Base-by-base conservation (phyloP, 2,113 vertebrate species). In the Phylloscopus trochilus region DNA sequence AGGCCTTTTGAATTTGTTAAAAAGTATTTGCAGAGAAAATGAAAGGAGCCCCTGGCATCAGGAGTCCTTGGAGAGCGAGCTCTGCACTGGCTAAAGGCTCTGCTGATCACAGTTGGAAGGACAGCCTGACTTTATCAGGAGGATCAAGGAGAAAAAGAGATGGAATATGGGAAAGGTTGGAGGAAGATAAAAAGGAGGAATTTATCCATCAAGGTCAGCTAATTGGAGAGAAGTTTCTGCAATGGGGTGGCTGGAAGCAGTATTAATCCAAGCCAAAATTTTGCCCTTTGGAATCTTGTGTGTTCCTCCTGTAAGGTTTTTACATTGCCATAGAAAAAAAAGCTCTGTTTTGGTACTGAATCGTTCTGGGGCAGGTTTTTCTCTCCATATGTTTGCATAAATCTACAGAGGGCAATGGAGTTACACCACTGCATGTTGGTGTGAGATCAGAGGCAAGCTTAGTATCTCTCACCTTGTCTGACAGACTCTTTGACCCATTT, bases 111-210 rank as follows among this genome's bases (percentile, higher is more conserved):
- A 95, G 81, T 93, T 92, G 94, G 96, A 97, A 96, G 95, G 95
- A 93, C 94, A 93, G 92, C 49, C 92, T 95, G 92, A 95, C 94
- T 95, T 97, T 95, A 95, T 91, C 91, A 89, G 83, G 23, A 95
- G 60, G 92, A 97, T 95, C 95, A 97, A 96, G 96, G 96, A 95
- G 91, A 95, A 91, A 81, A 93, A 95, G 94, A 92, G 84, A 92
- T 85, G 89, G 92, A 97, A 92, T 73, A 96, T 87, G 91, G 91
- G 91, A 95, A 96, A 97, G 92, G 95, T 53, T 96, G 96, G 93
- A 97, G 91, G 46, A 96, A 95, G 92, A 95, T 93, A 69, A 97
- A 97, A 97, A 97, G 91, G 43, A 87, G 46, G 84, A 96, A 89
- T 93, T 94, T 92, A 84, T 95, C 90, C 90, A 83, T 92, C 77